Base-by-base conservation (phyloP, 2,888 invertebrate genomes). In the Noctuana brunneofusca region DNA sequence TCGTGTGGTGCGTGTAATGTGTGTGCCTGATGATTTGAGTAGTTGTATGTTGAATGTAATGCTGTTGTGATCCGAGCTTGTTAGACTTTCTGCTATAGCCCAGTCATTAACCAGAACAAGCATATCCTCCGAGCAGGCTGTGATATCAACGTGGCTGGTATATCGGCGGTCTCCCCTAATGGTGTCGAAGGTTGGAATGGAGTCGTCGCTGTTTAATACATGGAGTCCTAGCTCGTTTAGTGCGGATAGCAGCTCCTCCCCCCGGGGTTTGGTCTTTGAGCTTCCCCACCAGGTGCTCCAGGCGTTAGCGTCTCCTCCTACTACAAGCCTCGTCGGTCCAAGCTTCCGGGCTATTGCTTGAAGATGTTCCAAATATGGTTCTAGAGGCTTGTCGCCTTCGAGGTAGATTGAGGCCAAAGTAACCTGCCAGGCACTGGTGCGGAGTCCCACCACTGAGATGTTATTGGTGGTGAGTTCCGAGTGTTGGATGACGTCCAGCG, bases 401-500 rank as follows among this genome's bases (percentile, higher is more conserved):
- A 50, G 16, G 14, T 50, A 50, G 14, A 11, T 14, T n/a, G 50
- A 50, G 3, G 30, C 50, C 2, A 50, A 12, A 8, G 27, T 30
- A 8, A 50, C 14, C 16, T 50, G n/a, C 32, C 32, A 32, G 3
- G 32, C 32, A 12, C 3, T 8, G 6, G 30, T 30, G 4, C 8
- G 30, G 30, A 30, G 4, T 3, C 30, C 30, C 30, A 30, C 8
- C n/a, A n/a, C n/a, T n/a, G n/a, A n/a, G n/a, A n/a, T n/a, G n/a
- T n/a, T n/a, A n/a, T n/a, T n/a, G n/a, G 55, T 55, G 16, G 55
- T 55, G 43, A 55, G 55, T 55, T 55, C n/a, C 16, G 41, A 24
- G 55, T 4, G 27, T 16, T 41, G 55, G 9, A 2, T 30, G 1
- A 56, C 56, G n/a, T 64, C 58, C 1, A 64, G 14, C 38, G 48